These are phyloP conservation scores for Ceratitis capitata DNA, from an alignment of 1,140 invertebrate species.

Conservation along the genomic window DNA sequence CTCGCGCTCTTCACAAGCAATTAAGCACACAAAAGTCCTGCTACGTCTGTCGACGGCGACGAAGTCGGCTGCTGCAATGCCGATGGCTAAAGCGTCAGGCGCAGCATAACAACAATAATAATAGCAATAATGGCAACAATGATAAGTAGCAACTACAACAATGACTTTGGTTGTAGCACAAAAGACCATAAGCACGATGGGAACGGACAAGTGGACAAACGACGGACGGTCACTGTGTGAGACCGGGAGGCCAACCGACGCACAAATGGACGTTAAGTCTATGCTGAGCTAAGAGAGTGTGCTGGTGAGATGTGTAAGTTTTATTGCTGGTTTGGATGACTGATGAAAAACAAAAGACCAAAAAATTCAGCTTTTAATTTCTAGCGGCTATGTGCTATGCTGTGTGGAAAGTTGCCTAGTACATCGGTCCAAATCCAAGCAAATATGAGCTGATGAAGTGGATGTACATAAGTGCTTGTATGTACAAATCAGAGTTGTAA, in stretches of 20 bases:
- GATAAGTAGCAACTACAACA: conserved; percentile 22
- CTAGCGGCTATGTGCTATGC: not conserved
- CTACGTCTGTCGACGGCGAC: no score
- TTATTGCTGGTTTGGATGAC: not conserved
- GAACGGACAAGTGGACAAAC: not conserved
- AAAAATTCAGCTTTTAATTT: not conserved
- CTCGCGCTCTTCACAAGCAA: conserved; percentile 45
- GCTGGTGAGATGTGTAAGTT: not conserved
- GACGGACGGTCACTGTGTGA: not conserved
- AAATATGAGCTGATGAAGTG: conserved; percentile 2
- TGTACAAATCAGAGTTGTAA: no score
- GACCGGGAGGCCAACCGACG: no score
- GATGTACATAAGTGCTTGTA: not conserved
- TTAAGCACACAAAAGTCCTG: conserved; percentile 46
- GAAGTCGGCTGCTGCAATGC: conserved; percentile 33
- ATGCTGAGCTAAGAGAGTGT: not conserved
- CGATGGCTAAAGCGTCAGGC: conserved; percentile 39
- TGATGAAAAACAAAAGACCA: conserved; percentile 28
- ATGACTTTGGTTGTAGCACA: not conserved
- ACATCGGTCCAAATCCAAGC: not conserved
- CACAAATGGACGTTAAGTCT: not conserved
- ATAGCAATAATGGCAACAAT: conserved; percentile 25
- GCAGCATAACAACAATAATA: conserved; percentile 7
- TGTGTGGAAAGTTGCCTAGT: not conserved
- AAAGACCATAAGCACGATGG: not conserved